Evolutionary conservation across 2,113 vertebrate genomes (phyloP).

Genomic region (Micronycteris hirsuta): DNA sequence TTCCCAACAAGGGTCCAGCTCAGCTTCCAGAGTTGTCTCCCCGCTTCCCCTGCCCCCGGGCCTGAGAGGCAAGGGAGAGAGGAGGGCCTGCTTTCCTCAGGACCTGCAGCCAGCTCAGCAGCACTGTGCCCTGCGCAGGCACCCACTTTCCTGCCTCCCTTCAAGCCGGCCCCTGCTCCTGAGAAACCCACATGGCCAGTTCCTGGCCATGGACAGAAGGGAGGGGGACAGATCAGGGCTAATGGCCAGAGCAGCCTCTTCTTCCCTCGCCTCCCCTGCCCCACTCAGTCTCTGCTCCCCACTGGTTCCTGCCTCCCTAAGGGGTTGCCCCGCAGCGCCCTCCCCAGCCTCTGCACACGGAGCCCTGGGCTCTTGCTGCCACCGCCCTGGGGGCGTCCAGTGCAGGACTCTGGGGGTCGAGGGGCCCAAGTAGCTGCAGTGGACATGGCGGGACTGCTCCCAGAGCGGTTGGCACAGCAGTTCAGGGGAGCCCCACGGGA

Average conservation of each 20-base stretch:
- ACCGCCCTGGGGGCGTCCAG: rapidly evolving
- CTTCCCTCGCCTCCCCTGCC: too few relatives aligned
- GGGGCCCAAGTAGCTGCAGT: not conserved
- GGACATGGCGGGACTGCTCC: not conserved
- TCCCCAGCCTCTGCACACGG: not conserved
- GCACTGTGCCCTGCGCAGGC: not conserved
- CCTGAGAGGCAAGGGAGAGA: not conserved
- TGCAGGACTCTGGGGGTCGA: not conserved
- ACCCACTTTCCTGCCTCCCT: not conserved
- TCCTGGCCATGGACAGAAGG: not conserved
- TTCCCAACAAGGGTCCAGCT: constrained; percentile 24
- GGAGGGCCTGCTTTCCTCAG: not conserved
- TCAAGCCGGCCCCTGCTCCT: rapidly evolving
- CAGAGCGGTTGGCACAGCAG: not conserved
- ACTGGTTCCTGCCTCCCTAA: not conserved
- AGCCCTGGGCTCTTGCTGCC: rapidly evolving
- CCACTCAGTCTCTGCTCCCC: not conserved
- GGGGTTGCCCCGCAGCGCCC: not conserved
- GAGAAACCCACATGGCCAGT: not conserved
- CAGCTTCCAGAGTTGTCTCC: not conserved
- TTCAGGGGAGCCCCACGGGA: rapidly evolving
- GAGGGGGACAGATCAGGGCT: not conserved
- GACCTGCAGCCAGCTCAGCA: not conserved
- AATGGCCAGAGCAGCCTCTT: not conserved
- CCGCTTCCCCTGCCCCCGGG: not conserved